Evolutionary conservation across 2,113 vertebrate genomes (phyloP).

Genomic region (Oryctolagus cuniculus): mOryCun1.1 NC_091442.1:110204501-110205000

Average conservation of each 20-base stretch:
- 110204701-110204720: background rate
- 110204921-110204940: too few relatives aligned
- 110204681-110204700: conserved; percentile 41
- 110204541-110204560: conserved; percentile 86
- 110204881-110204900: too few relatives aligned
- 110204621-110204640: background rate
- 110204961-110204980: too few relatives aligned
- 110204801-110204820: too few relatives aligned
- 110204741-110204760: background rate
- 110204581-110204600: background rate
- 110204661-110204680: background rate
- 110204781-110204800: too few relatives aligned
- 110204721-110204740: conserved; percentile 44
- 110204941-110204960: too few relatives aligned
- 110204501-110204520: conserved; percentile 76
- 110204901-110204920: too few relatives aligned
- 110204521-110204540: conserved; percentile 77
- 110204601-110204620: background rate
- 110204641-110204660: too few relatives aligned
- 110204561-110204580: conserved; percentile 59
- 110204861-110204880: too few relatives aligned
- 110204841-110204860: too few relatives aligned
- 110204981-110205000: too few relatives aligned
- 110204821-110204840: too few relatives aligned
- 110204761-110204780: background rate